Conservation (phyloP, 2,113 vertebrate genomes). For the Pachyramphus minor region DNA sequence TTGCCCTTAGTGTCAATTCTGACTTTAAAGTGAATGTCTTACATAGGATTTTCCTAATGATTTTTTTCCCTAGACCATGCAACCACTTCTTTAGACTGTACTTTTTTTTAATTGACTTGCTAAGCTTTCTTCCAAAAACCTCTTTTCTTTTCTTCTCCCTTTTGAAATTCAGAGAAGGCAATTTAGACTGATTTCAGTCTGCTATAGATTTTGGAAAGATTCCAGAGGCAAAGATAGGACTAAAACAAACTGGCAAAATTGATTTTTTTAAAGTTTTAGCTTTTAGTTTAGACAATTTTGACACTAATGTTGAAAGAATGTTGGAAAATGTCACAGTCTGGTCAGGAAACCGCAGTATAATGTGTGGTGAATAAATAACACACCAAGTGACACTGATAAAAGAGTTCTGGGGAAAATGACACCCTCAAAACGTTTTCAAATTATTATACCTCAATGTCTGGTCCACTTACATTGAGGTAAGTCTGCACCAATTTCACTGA, state of each 20-base stretch:
- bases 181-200: not conserved
- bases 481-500: not conserved
- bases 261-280: constrained; percentile 19
- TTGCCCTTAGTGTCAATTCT: not conserved
- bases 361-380: constrained; percentile 25
- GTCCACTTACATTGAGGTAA: not conserved
- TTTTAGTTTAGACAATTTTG: constrained; percentile 22
- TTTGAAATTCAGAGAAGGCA: constrained; percentile 5
- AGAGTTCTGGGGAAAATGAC: not conserved
- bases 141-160: not conserved
- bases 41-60: not conserved
- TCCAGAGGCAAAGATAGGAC: not conserved
- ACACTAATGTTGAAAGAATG: constrained; percentile 15
- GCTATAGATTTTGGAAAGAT: constrained; percentile 30
- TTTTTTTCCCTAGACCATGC: not conserved
- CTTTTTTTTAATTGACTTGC: not conserved
- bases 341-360: constrained; percentile 11
- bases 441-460: not conserved
- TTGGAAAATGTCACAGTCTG: not conserved
- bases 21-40: not conserved
- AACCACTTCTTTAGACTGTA: not conserved
- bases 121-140: not conserved
- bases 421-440: not conserved
- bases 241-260: not conserved
- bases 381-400: not conserved